Base-by-base conservation (phyloP, 2,888 invertebrate genomes). In the Linnaemya vulpina region DNA sequence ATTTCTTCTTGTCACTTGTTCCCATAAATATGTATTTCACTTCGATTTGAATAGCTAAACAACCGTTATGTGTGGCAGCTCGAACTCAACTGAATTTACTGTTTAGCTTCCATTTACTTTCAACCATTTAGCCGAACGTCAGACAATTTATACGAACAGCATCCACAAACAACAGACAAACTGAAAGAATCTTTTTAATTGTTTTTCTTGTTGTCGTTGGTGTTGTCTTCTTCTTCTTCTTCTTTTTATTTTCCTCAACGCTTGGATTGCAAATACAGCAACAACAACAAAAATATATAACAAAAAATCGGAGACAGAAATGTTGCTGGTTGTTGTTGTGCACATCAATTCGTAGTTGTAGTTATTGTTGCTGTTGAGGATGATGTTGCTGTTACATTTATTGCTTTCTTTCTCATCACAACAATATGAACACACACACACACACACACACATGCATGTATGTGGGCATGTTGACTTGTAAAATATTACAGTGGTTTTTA, bases 41-140 rank as follows among this genome's bases (percentile, higher is more conserved):
- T 38, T 53, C 20, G 17, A 51, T 79, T 79, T 83, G 3, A 78
- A 51, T 20, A 20, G 17, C n/a, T 4, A 84, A 80, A 71, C 87
- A 88, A 87, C 89, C 89, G 88, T 84, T 87, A 86, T 87, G 88
- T 86, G 86, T 88, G 88, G 87, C 88, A 87, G 89, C 88, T 89
- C 88, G 86, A 88, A 89, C 89, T 90, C 89, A 88, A 89, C 89
- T 90, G 88, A 89, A 87, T 87, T 83, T 62, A 74, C 65, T 77
- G 67, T 77, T 84, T 74, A 77, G 75, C 68, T 79, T 68, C 58
- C 71, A 79, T 77, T 81, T 70, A 82, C 84, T 85, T 85, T 82
- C 85, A 85, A 82, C 70, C 78, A 65, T 79, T 82, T 75, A 70
- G 46, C 70, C 75, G 77, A 84, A 73, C 71, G 77, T 76, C 77